phyloP scores from a whole-genome alignment of 2,113 vertebrate species.

The Spilogale gracilis region DNA sequence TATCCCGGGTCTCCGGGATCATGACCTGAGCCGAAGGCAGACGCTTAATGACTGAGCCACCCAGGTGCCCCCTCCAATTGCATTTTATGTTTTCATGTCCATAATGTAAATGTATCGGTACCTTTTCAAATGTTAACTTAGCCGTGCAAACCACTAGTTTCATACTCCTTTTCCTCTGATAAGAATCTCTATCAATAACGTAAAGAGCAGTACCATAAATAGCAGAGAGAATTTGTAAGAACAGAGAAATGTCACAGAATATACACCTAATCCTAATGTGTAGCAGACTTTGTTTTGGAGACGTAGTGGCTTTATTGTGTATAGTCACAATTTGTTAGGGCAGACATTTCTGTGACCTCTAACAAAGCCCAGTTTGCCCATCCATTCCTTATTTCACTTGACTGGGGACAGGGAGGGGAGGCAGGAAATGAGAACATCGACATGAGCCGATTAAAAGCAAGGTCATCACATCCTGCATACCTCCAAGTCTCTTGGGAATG shows the following conservation, averaged over 20 bases:
- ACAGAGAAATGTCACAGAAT: neutral
- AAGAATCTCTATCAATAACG: neutral
- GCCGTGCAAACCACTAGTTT: neutral
- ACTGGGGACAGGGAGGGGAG: neutral
- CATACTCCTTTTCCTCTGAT: neutral
- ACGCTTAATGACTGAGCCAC: too few species aligned
- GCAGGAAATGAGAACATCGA: neutral
- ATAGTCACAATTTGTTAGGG: neutral
- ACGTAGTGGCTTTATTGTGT: neutral
- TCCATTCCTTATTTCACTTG: neutral
- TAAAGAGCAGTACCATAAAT: too few species aligned
- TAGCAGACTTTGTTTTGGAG: neutral
- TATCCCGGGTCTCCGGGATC: too few species aligned
- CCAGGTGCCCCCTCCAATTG: neutral
- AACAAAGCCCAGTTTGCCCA: neutral
- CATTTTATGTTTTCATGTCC: neutral
- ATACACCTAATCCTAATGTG: neutral
- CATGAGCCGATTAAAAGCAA: neutral
- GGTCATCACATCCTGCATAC: neutral
- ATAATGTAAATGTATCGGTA: neutral
- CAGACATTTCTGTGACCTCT: neutral
- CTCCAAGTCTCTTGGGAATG: neutral
- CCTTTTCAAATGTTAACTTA: neutral
- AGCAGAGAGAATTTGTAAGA: neutral
- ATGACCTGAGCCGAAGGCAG: too few species aligned